Conservation (phyloP, 1,140 invertebrate species). For the Zaprionus tsacasi region DNA sequence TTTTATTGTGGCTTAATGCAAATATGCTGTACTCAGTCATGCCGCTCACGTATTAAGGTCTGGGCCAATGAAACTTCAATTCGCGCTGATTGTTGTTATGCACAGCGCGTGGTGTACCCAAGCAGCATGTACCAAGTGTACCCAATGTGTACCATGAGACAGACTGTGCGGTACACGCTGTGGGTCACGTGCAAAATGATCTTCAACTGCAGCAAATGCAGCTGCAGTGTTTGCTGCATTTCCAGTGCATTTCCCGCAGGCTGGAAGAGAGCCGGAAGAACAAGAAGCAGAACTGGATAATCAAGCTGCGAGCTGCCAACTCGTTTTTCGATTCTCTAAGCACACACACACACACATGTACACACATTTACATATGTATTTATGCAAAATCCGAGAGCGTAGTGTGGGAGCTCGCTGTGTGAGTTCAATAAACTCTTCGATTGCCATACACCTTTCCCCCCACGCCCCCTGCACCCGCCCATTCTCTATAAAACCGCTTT, state of each 20-base stretch:
- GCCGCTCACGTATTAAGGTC: constrained; percentile 77
- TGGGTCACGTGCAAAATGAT: constrained; percentile 12
- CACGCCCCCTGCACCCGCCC: neutral
- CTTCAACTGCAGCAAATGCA: neutral
- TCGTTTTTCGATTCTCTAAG: constrained; percentile 42
- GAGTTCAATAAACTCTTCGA: constrained; percentile 55
- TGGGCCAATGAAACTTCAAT: constrained; percentile 72
- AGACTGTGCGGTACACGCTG: no score
- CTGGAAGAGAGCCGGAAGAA: neutral
- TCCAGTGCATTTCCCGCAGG: neutral
- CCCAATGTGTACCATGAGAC: no score
- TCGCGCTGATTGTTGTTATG: constrained; percentile 11
- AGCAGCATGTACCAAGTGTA: neutral
- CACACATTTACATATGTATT: constrained; percentile 21
- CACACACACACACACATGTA: constrained; percentile 3
- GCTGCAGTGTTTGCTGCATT: neutral
- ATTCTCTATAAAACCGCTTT: neutral
- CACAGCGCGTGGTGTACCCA: neutral
- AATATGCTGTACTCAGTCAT: constrained; percentile 51
- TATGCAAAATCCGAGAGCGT: constrained; percentile 32
- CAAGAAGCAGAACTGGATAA: constrained; percentile 56
- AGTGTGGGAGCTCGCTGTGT: neutral
- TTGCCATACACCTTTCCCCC: constrained; percentile 12
- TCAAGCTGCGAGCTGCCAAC: constrained; percentile 55
- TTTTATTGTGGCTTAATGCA: constrained; percentile 47